phyloP scores from a whole-genome alignment of 2,797 vertebrate species.

The Peromyscus nudipes region DNA sequence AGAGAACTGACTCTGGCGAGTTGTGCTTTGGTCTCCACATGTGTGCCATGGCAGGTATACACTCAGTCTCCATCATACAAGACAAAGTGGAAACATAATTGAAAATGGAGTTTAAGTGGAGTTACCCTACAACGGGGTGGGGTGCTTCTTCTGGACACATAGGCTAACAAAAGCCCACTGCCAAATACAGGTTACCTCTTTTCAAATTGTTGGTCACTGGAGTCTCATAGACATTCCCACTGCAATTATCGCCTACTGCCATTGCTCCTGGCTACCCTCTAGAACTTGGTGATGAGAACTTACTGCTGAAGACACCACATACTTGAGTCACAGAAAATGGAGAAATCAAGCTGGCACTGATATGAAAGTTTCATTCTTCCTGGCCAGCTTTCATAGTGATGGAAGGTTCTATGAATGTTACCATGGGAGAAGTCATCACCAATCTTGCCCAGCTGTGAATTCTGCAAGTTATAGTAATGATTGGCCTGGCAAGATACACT shows the following conservation, averaged over 20 bases:
- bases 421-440: background rate
- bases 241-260: background rate
- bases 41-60: background rate
- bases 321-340: background rate
- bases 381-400: background rate
- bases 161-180: background rate
- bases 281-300: background rate
- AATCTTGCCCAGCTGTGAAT: background rate
- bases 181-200: background rate
- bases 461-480: too few species aligned
- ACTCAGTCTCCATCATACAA: background rate
- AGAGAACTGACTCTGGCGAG: background rate
- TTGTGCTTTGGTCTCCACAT: background rate
- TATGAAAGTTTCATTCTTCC: too few species aligned
- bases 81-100: background rate
- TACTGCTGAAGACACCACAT: background rate
- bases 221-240: background rate
- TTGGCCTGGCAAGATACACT: background rate
- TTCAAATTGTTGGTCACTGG: background rate
- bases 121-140: background rate
- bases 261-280: background rate
- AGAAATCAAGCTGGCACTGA: background rate
- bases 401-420: background rate
- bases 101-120: background rate
- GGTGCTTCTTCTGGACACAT: background rate